Evolutionary conservation across 2,888 invertebrate species (phyloP).

Genomic region (Campoplex nolae): DNA sequence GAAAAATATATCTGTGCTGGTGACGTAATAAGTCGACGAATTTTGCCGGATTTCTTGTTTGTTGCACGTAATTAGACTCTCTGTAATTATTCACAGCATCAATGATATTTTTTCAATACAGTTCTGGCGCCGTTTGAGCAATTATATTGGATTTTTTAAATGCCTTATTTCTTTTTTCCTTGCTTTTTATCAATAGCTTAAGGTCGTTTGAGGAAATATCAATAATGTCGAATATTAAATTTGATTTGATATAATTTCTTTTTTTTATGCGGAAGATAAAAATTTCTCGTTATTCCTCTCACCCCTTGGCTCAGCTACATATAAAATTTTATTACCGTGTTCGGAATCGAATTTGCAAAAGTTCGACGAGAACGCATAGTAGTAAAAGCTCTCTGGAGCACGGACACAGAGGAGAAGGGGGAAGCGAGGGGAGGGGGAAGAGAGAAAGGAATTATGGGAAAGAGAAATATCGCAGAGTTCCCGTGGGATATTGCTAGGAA

Average conservation of each 20-base stretch:
- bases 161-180: not conserved
- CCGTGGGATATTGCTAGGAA: slow-evolving; percentile 48
- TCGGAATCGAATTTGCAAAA: slow-evolving; percentile 43
- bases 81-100: not conserved
- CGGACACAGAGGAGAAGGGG: not conserved
- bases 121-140: not conserved
- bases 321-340: slow-evolving; percentile 30
- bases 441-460: slow-evolving; percentile 40
- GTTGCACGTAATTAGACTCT: not conserved
- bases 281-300: not conserved
- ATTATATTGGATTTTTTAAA: not conserved
- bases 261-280: not conserved
- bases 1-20: not conserved
- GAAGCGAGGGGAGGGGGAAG: not conserved
- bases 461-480: slow-evolving; percentile 38
- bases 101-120: not conserved
- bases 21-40: not conserved
- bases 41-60: no score
- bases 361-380: slow-evolving; percentile 17
- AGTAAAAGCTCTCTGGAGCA: slow-evolving; percentile 2
- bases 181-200: not conserved
- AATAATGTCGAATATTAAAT: not conserved
- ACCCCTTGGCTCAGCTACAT: no score
- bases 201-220: not conserved
- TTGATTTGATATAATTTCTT: not conserved